These are phyloP conservation scores for Drosophila punjabiensis DNA, from an alignment of 1,140 invertebrate species.

Conservation along the genomic window DNA sequence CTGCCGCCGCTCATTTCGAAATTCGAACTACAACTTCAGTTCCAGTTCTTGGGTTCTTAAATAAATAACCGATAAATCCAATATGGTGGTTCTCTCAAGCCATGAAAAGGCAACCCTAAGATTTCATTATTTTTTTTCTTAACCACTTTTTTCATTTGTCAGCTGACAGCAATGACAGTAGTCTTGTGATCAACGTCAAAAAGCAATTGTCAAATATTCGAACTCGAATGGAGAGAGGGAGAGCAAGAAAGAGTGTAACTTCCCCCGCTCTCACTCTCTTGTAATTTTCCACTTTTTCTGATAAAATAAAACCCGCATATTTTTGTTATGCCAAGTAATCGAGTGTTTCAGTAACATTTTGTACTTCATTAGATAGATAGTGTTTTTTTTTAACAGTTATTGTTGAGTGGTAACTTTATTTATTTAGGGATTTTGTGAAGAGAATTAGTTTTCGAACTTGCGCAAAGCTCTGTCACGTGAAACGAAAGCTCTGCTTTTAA, in stretches of 20 bases:
- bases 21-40: constrained; percentile 1
- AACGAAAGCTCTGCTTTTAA: constrained; percentile 71
- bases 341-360: background rate
- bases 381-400: background rate
- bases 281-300: constrained; percentile 5
- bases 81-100: constrained; percentile 57
- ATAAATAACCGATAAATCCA: constrained; percentile 40
- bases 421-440: constrained; percentile 21
- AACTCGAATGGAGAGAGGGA: constrained; percentile 60
- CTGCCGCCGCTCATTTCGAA: constrained; percentile 18
- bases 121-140: constrained; percentile 17
- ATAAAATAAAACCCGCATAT: constrained; percentile 38
- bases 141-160: constrained; percentile 65
- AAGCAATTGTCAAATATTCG: constrained; percentile 77
- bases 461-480: constrained; percentile 79
- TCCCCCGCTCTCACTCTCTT: constrained; percentile 17
- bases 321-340: constrained; percentile 5
- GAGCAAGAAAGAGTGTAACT: constrained; percentile 28
- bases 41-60: background rate
- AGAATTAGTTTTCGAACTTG: constrained; percentile 70
- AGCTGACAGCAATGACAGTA: constrained; percentile 78
- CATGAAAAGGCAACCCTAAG: background rate
- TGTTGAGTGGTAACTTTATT: constrained; percentile 15
- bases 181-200: constrained; percentile 79
- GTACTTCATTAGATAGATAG: background rate